Evolutionary conservation across 2,888 invertebrate species (phyloP), one percentile per base, ranked within the genome.

Genomic region (Sphecodes monilicornis): DNA sequence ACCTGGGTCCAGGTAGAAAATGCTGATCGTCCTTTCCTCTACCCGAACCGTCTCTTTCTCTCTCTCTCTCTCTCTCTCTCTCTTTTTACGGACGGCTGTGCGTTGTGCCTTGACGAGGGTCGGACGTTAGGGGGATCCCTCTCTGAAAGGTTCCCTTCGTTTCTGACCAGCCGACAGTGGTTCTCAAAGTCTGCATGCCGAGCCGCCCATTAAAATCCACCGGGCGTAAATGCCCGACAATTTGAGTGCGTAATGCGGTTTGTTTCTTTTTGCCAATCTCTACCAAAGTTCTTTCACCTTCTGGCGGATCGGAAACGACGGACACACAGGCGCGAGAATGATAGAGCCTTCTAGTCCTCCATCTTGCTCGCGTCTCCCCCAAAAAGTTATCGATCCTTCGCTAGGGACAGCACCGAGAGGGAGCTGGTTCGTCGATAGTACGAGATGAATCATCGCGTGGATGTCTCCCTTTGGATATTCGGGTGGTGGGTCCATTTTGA

Each of bases 31-130:
- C 84, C 70, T 74, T 75, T 60, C 60, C 29, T 36, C 36, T 36
- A 36, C 66, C 66, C 36, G 22, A 36, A 22, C 1, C 29, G 60
- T 54, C 54, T 54, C n/a, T 11, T 10, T 41, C 41, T 41, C 41
- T 2, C 5, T 36, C 46, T 46, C 46, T 46, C 26, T 16, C 54
- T 0, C 11, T 54, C 54, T n/a, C n/a, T 11, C n/a, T 26, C 57
- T 29, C 60, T 60, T 16, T 60, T 60, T 78, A 60, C 57, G 71
- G 60, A 39, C 50, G 76, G 76, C 60, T 75, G 73, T 70, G 69
- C 66, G 86, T 64, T 74, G 64, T 79, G 46, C 76, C 79, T 90
- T 93, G 93, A 93, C 91, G 91, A 92, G 92, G 93, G 93, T 93
- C 90, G 83, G 92, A 93, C 92, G 87, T 84, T 81, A 68, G 74